Base-by-base conservation (phyloP, 2,888 invertebrate genomes). In the Laothoe populi region DNA sequence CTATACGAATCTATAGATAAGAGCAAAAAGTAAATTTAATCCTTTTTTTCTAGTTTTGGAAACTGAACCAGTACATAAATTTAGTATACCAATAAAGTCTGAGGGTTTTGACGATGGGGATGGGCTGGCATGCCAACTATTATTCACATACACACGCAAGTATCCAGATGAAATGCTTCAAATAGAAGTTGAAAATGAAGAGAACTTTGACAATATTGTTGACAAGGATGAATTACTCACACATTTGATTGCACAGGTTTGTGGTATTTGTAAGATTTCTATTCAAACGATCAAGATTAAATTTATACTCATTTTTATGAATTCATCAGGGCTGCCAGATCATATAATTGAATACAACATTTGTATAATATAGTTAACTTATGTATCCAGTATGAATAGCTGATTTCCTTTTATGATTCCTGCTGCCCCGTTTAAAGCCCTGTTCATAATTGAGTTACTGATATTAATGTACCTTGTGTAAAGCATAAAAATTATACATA, bases 121-220 rank as follows among this genome's bases (percentile, higher is more conserved):
- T 53, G 97, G 97, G 0, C 86, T 97, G 60, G 93, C 95, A 0
- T 97, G 97, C 82, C 93, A 94, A 68, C 89, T 98, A 68, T 94
- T 96, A 68, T 98, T 99, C 79, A 96, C 96, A 11, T 98, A 98
- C 75, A 97, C 97, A 4, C 86, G 95, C 7, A 97, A 95, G 73
- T 99, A 99, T 86, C 99, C 99, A 0, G 99, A 99, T 77, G 97
- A 96, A 78, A 92, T 96, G 10, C 97, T 98, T 0, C 67, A 94
- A 19, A 95, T 99, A 70, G 96, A 97, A 83, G 95, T 99, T 64
- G 95, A 96, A 66, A 95, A 96, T 68, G 86, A 94, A 40, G 95
- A 96, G 65, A 96, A 98, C 82, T 96, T 98, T 73, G 95, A 96
- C 64, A 95, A 96, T 66, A 94, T 95, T 48, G 93, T 93, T 26